Conservation (phyloP, 2,797 vertebrate genomes). For the Benthosema pterotum region DNA sequence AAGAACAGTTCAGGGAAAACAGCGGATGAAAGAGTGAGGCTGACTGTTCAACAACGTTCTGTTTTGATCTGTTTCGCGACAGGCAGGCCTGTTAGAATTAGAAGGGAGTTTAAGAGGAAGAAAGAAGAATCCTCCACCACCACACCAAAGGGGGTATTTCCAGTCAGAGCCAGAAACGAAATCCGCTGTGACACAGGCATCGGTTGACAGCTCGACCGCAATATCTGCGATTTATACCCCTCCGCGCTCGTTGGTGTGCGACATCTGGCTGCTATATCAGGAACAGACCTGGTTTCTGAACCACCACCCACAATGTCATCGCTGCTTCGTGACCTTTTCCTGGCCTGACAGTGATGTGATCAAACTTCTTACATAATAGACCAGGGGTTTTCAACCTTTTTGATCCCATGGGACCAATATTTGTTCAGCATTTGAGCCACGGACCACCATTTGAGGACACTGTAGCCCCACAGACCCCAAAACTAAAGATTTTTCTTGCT, state of each 20-base stretch:
- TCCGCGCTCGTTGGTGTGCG: not conserved
- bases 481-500: too few relatives aligned
- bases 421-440: too few relatives aligned
- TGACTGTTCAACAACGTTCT: constrained; percentile 45
- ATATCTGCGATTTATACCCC: constrained; percentile 60
- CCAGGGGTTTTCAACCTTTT: too few relatives aligned
- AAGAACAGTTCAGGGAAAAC: constrained; percentile 26
- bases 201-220: constrained; percentile 63
- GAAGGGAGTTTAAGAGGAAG: constrained; percentile 10
- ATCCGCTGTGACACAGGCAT: constrained; percentile 55
- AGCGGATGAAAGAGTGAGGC: constrained; percentile 39
- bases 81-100: constrained; percentile 33
- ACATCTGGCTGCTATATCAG: constrained; percentile 63
- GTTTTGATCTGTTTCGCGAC: constrained; percentile 49
- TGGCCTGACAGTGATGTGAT: constrained; percentile 24
- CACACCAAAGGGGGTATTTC: constrained; percentile 59
- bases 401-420: too few relatives aligned
- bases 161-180: constrained; percentile 63
- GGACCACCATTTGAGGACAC: too few relatives aligned
- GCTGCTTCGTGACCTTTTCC: constrained; percentile 56
- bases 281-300: constrained; percentile 45
- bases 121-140: constrained; percentile 13
- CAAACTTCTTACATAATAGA: constrained; percentile 21
- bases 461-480: too few relatives aligned
- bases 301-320: constrained; percentile 22